These are phyloP conservation scores for Sebastes kiyomatsui DNA, from an alignment of 2,797 vertebrate genomes.

Conservation along the genomic window DNA sequence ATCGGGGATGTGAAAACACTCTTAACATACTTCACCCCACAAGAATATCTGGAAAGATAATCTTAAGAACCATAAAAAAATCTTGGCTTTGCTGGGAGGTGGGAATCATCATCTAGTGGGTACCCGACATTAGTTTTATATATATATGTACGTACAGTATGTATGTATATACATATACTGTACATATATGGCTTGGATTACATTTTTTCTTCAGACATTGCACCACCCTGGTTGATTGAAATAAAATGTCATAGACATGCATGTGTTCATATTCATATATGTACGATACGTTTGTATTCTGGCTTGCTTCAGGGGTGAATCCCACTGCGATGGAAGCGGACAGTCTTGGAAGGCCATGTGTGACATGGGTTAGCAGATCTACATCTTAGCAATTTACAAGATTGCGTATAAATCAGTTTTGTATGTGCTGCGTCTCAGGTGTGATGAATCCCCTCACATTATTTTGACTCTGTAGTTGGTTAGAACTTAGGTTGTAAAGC, in stretches of 20 bases:
- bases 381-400: not conserved
- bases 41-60: too few species aligned
- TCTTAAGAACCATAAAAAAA: too few species aligned
- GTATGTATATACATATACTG: too few species aligned
- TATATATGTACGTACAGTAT: too few species aligned
- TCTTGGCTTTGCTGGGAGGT: too few species aligned
- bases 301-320: not conserved
- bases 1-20: too few species aligned
- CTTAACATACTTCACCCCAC: too few species aligned
- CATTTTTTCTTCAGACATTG: not conserved
- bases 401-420: not conserved
- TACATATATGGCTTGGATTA: not conserved
- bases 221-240: not conserved
- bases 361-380: not conserved
- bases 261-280: not conserved
- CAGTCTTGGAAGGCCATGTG: not conserved
- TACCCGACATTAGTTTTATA: too few species aligned
- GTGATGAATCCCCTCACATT: not conserved
- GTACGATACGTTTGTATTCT: not conserved
- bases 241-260: too few species aligned
- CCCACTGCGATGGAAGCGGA: not conserved
- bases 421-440: too few species aligned
- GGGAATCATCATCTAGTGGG: too few species aligned
- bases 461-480: not conserved
- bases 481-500: not conserved